Percentiles rank a stretch among this genome's conserved stretches.
Conservation (phyloP, 2,797 vertebrate genomes). For the Xenopus petersii region DNA sequence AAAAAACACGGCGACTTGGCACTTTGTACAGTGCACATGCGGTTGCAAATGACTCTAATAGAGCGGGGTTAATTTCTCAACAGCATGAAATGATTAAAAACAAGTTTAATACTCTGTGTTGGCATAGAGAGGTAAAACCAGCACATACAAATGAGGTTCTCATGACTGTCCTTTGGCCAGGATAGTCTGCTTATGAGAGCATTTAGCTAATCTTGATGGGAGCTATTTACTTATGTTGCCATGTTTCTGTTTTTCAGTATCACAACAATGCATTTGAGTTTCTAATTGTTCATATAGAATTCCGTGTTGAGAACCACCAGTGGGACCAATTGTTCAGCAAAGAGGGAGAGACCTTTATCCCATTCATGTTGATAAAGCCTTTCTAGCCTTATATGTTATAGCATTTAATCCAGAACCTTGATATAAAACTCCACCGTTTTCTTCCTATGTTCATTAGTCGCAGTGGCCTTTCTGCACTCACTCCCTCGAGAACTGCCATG, state of each 20-base stretch:
- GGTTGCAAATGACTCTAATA: no score
- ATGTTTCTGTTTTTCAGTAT: not conserved
- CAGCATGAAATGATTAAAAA: no score
- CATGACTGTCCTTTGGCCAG: no score
- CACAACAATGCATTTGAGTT: slow-evolving; percentile 43
- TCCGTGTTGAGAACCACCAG: slow-evolving; percentile 36
- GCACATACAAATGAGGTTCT: no score
- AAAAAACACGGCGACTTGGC: no score
- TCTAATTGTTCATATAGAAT: slow-evolving; percentile 49
- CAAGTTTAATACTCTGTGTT: no score
- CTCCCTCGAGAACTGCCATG: slow-evolving; percentile 60
- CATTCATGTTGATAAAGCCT: slow-evolving; percentile 48
- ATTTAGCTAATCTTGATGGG: no score
- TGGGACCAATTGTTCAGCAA: slow-evolving; percentile 51
- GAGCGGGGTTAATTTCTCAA: no score
- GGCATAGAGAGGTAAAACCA: no score
- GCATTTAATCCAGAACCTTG: slow-evolving; percentile 57
- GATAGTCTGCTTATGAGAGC: no score
- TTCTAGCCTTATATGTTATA: slow-evolving; percentile 22
- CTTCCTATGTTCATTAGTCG: slow-evolving; percentile 59
- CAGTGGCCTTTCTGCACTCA: slow-evolving; percentile 61
- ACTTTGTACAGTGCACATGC: no score
- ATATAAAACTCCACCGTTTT: slow-evolving; percentile 57
- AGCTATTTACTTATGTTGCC: no score
- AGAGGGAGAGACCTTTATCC: slow-evolving; percentile 53